Percentiles rank a stretch among this genome's conserved stretches.
phyloP scores from a whole-genome alignment of 2,113 vertebrate genomes.

The Vanacampus margaritifer region DNA sequence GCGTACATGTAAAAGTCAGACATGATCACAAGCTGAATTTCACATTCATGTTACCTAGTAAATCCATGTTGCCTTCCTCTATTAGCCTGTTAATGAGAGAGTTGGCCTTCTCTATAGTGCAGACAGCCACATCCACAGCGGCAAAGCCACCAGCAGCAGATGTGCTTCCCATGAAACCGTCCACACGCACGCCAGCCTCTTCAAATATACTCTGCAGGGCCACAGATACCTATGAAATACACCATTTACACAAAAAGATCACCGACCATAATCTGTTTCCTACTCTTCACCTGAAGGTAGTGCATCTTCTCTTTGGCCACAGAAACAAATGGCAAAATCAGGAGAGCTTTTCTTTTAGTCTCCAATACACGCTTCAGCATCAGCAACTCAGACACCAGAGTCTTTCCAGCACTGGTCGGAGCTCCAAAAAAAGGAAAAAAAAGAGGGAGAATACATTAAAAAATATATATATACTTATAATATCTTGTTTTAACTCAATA shows the following conservation, averaged over 20 bases:
- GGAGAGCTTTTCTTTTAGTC: slow-evolving; percentile 87
- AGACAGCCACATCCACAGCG: slow-evolving; percentile 88
- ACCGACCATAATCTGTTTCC: background rate
- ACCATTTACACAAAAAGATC: background rate
- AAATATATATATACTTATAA: fast-evolving
- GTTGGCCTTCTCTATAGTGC: slow-evolving; percentile 97
- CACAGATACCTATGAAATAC: background rate
- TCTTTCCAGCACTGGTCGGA: slow-evolving; percentile 97
- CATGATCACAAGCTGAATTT: background rate
- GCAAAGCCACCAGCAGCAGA: slow-evolving; percentile 80
- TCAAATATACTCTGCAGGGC: slow-evolving; percentile 83
- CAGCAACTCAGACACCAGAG: slow-evolving; percentile 91
- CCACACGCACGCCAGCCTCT: slow-evolving; percentile 86
- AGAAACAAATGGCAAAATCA: slow-evolving; percentile 95
- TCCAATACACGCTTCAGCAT: slow-evolving; percentile 92
- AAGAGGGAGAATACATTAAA: background rate
- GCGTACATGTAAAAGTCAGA: background rate
- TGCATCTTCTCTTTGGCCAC: slow-evolving; percentile 96
- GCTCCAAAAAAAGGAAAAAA: slow-evolving; percentile 65
- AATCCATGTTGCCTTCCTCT: slow-evolving; percentile 84
- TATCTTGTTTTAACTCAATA: background rate
- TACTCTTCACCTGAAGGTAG: slow-evolving; percentile 81
- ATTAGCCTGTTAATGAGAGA: slow-evolving; percentile 91
- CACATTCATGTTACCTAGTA: slow-evolving; percentile 77
- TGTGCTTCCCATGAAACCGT: slow-evolving; percentile 90